Evolutionary conservation across 2,888 invertebrate species (phyloP).

Genomic region (Hemistola chrysoprasaria): DNA sequence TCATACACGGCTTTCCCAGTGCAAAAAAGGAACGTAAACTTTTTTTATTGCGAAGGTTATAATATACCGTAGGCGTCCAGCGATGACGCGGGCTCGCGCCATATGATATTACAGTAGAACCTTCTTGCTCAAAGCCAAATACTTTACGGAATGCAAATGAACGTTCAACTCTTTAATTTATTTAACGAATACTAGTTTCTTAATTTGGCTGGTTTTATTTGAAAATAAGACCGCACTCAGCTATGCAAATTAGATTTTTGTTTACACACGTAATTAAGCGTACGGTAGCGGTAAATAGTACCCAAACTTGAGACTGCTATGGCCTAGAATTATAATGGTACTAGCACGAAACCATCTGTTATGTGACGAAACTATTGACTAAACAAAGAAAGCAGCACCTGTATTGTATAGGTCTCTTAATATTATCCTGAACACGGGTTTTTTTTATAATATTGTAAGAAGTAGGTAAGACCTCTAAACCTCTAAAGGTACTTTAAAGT

Average conservation of each 20-base stretch:
- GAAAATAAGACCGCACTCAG: conserved; percentile 37
- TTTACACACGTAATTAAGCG: conserved; percentile 61
- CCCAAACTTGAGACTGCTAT: conserved; percentile 28
- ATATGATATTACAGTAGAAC: conserved; percentile 55
- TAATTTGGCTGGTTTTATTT: conserved; percentile 49
- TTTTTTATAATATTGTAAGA: too few species aligned
- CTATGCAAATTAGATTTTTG: conserved; percentile 58
- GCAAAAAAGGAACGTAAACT: conserved; percentile 15
- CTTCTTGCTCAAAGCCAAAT: conserved; percentile 55
- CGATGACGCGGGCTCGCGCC: conserved; percentile 62
- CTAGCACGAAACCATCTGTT: conserved; percentile 9
- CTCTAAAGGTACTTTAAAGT: too few species aligned
- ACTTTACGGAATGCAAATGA: conserved; percentile 52
- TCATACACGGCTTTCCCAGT: conserved; percentile 1
- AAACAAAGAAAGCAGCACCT: conserved; percentile 40
- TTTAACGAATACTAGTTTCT: conserved; percentile 41
- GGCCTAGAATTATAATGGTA: conserved; percentile 7
- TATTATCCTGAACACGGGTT: too few species aligned
- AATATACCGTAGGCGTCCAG: conserved; percentile 61
- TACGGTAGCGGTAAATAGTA: conserved; percentile 31
- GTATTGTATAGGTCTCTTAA: conserved; percentile 10
- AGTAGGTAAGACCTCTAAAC: too few species aligned
- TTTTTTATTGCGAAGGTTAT: conserved; percentile 45
- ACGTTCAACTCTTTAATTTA: conserved; percentile 42
- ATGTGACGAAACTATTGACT: conserved; percentile 47